phyloP scores from a whole-genome alignment of 2,113 vertebrate species.

The Platycercus adscitus region DNA sequence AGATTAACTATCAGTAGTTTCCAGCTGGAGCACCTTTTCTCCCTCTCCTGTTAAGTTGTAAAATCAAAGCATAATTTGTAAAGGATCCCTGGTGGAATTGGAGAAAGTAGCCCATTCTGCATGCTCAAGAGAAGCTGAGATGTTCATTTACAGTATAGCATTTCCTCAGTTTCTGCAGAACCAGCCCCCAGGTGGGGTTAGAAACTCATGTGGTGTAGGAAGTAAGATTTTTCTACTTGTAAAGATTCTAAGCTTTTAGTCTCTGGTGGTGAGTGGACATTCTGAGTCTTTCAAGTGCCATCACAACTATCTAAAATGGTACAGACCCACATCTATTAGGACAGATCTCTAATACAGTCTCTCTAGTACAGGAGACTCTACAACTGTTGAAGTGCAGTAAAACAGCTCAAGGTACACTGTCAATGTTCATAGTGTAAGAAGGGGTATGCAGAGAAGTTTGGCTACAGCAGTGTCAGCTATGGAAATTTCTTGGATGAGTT shows the following conservation, averaged over 20 bases:
- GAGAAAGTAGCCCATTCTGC: neutral
- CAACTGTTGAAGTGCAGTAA: neutral
- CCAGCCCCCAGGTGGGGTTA: neutral
- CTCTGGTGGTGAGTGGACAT: neutral
- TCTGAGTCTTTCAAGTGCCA: neutral
- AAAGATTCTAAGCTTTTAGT: neutral
- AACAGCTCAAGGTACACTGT: neutral
- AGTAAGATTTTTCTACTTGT: neutral
- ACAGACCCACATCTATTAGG: neutral
- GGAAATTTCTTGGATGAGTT: neutral
- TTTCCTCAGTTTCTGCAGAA: neutral
- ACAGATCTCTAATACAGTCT: neutral
- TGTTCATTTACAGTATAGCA: neutral
- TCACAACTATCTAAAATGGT: neutral
- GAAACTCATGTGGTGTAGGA: neutral
- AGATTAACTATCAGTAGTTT: constrained; percentile 21
- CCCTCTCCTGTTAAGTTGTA: neutral
- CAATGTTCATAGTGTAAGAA: neutral
- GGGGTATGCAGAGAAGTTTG: neutral
- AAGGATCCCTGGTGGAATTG: neutral
- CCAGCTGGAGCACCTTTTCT: neutral
- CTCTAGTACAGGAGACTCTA: neutral
- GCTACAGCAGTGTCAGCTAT: neutral
- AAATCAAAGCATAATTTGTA: constrained; percentile 26
- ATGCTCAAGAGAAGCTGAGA: neutral